Percentiles rank a stretch among this genome's conserved stretches.
These are phyloP conservation scores for Protula sp. DNA, from an alignment of 2,888 invertebrate species.

Conservation along the genomic window DNA sequence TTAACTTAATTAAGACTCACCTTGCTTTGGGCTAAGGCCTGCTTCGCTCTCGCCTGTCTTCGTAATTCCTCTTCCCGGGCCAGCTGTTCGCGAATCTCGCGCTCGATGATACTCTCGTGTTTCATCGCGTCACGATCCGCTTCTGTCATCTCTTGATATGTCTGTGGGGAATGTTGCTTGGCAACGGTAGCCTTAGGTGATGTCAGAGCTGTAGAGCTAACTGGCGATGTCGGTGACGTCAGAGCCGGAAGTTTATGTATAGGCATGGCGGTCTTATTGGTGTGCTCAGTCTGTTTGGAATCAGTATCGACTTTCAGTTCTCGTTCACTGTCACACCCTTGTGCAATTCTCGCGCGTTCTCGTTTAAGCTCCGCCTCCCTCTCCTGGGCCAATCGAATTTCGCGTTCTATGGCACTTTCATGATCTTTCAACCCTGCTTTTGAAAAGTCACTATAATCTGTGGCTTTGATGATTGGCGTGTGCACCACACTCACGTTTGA, in stretches of 20 bases:
- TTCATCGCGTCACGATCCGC: conserved; percentile 4
- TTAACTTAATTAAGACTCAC: too few species aligned
- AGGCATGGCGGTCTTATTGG: background rate
- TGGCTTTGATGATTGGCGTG: too few species aligned
- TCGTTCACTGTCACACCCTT: too few species aligned
- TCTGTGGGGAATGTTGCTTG: background rate
- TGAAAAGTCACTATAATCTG: too few species aligned
- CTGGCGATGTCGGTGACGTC: background rate
- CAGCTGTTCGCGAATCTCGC: conserved; percentile 16
- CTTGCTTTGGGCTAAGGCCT: too few species aligned
- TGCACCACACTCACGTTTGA: too few species aligned
- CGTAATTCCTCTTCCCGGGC: conserved; percentile 6
- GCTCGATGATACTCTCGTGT: conserved; percentile 17
- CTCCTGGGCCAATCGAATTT: conserved; percentile 10
- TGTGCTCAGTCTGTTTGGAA: background rate
- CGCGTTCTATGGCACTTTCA: conserved; percentile 17
- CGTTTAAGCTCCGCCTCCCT: conserved; percentile 3
- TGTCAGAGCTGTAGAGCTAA: background rate
- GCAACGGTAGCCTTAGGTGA: background rate
- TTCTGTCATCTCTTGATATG: conserved; percentile 4
- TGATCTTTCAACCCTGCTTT: background rate
- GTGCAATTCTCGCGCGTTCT: too few species aligned
- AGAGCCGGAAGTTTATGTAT: background rate
- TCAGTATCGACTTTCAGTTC: background rate
- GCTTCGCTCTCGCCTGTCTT: background rate